A percentile compares a stretch with the other conserved stretches of the same genome.
Conservation (phyloP, 1,140 invertebrate species). For the Semibalanus balanoides region DNA sequence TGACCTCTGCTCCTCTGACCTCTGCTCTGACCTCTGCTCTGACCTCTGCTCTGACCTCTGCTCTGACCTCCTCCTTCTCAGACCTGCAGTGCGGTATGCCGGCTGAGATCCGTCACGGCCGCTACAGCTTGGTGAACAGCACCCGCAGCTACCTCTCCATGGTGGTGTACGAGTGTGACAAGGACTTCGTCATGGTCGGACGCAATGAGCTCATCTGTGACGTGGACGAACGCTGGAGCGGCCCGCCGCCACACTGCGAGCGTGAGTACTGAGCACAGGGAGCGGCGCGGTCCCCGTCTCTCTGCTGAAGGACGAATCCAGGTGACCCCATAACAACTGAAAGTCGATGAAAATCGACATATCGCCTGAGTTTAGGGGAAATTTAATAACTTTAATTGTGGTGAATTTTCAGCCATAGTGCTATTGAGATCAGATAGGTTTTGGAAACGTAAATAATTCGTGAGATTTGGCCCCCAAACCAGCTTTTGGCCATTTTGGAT, state of each 20-base stretch:
- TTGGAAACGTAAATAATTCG: too few relatives aligned
- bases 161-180: slow-evolving; percentile 66
- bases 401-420: too few relatives aligned
- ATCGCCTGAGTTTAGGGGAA: too few relatives aligned
- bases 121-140: slow-evolving; percentile 63
- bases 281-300: too few relatives aligned
- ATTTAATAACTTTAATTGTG: too few relatives aligned
- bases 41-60: background rate
- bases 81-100: slow-evolving; percentile 79
- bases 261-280: slow-evolving; percentile 37
- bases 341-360: too few relatives aligned
- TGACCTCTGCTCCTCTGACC: background rate
- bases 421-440: too few relatives aligned
- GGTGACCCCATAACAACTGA: too few relatives aligned
- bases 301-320: too few relatives aligned
- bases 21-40: background rate
- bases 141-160: slow-evolving; percentile 69
- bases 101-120: slow-evolving; percentile 66
- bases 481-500: too few relatives aligned
- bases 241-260: slow-evolving; percentile 74
- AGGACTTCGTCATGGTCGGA: slow-evolving; percentile 67
- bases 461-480: too few relatives aligned
- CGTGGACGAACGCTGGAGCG: slow-evolving; percentile 84
- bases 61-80: slow-evolving; percentile 28
- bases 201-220: slow-evolving; percentile 71